These are phyloP conservation scores for Orthosia gothica DNA, from an alignment of 2,888 invertebrate genomes.

Conservation along the genomic window DNA sequence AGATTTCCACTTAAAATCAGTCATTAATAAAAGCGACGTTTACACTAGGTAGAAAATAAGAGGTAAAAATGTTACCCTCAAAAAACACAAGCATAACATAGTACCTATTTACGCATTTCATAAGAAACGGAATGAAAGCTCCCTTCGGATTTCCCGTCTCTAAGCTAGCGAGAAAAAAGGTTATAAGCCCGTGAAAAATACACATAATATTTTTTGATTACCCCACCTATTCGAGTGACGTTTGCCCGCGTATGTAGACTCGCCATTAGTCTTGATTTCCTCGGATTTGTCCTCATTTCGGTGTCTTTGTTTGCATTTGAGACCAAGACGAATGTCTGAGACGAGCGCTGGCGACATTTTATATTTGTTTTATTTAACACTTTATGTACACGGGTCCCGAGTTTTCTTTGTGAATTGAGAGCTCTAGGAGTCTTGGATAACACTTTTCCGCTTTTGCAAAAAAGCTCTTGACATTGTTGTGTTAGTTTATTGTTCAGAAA, in stretches of 20 bases:
- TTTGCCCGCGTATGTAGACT: constrained; percentile 33
- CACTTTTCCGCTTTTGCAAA: background rate
- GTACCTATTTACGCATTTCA: constrained; percentile 15
- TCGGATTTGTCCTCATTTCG: constrained; percentile 49
- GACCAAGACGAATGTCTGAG: constrained; percentile 32
- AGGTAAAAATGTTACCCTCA: constrained; percentile 4
- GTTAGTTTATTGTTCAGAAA: no score
- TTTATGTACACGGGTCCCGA: constrained; percentile 18
- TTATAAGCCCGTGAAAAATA: constrained; percentile 53
- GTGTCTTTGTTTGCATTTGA: constrained; percentile 46
- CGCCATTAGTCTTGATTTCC: constrained; percentile 47
- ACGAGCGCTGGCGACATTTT: constrained; percentile 19
- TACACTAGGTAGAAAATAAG: background rate
- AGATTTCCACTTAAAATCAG: background rate
- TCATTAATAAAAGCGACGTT: background rate
- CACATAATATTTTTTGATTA: constrained; percentile 63
- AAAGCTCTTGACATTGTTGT: no score
- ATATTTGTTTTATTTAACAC: constrained; percentile 41
- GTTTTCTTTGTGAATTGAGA: constrained; percentile 9
- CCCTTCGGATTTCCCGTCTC: constrained; percentile 22
- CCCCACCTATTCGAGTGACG: constrained; percentile 39
- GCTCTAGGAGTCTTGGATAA: background rate
- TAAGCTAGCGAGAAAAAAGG: constrained; percentile 45
- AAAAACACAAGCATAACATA: constrained; percentile 9
- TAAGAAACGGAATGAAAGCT: constrained; percentile 29